These are phyloP conservation scores for Axinella damicornis DNA, from an alignment of 37 sponge, comb jelly and placozoan species.

Conservation along the genomic window DNA sequence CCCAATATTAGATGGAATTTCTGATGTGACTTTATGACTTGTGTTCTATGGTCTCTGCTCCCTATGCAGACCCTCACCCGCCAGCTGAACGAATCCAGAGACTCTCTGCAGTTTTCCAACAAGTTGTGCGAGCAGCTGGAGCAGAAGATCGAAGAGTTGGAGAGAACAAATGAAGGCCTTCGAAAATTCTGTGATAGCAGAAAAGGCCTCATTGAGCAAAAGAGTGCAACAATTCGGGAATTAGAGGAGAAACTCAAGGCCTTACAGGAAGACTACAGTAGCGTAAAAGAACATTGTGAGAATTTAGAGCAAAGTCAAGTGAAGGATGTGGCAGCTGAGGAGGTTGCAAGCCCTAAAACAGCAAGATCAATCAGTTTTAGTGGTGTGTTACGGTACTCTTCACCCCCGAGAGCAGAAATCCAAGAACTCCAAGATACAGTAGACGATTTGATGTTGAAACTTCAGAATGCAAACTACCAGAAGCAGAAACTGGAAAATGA, in stretches of 20 bases:
- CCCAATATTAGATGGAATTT: too few species aligned
- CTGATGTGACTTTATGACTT: too few species aligned
- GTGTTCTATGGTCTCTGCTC: background rate
- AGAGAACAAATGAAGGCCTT: conserved; percentile 30
- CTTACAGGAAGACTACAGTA: conserved; percentile 20
- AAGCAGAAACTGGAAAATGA: conserved; percentile 24
- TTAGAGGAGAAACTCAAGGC: conserved; percentile 42
- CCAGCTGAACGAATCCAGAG: conserved; percentile 55
- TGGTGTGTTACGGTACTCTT: background rate
- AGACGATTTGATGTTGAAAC: conserved; percentile 44
- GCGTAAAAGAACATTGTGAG: conserved; percentile 4
- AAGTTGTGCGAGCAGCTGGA: conserved; percentile 71
- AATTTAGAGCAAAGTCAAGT: background rate
- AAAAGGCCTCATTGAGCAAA: conserved; percentile 18
- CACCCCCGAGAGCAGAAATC: background rate
- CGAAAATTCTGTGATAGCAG: background rate
- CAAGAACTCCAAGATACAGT: background rate
- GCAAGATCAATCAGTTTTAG: background rate
- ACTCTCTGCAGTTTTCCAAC: conserved; percentile 51
- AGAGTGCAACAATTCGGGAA: background rate
- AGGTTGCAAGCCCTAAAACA: background rate
- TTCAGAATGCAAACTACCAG: conserved; percentile 45
- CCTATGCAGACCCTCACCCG: conserved; percentile 33
- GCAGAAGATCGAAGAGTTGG: conserved; percentile 55
- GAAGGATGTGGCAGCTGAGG: background rate